Conservation (phyloP, 2,113 vertebrate genomes). For the Sapajus apella region DNA sequence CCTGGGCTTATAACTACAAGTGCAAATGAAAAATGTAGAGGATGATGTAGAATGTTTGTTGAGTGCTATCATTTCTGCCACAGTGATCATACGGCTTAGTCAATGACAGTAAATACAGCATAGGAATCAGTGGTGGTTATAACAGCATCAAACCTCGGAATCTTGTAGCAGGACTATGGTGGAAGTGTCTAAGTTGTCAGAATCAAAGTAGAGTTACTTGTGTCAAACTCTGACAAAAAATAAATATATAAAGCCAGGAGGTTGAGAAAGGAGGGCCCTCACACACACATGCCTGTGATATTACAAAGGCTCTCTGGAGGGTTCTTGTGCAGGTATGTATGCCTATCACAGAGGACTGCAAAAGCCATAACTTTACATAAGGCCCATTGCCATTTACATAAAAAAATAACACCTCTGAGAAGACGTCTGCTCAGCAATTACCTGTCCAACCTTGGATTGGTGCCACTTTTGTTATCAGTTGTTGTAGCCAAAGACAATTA, state of each 20-base stretch:
- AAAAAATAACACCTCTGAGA: neutral
- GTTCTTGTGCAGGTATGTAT: neutral
- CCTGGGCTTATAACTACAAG: neutral
- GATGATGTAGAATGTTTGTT: neutral
- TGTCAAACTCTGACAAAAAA: neutral
- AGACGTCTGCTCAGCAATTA: neutral
- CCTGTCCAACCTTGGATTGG: neutral
- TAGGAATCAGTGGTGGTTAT: constrained; percentile 64
- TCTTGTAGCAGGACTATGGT: constrained; percentile 52
- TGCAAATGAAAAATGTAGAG: neutral
- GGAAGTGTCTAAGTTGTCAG: neutral
- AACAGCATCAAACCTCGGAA: constrained; percentile 38
- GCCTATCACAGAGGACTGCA: neutral
- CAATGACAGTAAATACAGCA: constrained; percentile 75
- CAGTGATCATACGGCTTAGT: constrained; percentile 74
- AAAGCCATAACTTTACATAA: neutral
- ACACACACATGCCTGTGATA: neutral
- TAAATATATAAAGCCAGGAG: neutral
- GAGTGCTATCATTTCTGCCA: neutral
- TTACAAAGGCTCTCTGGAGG: neutral
- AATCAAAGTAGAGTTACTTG: neutral
- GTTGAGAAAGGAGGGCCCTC: neutral
- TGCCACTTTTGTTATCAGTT: neutral
- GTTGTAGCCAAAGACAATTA: neutral
- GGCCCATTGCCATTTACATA: neutral